Evolutionary conservation across 2,888 invertebrate genomes (phyloP), one percentile per base, ranked within the genome.

Genomic region (Coleophora deauratella): DNA sequence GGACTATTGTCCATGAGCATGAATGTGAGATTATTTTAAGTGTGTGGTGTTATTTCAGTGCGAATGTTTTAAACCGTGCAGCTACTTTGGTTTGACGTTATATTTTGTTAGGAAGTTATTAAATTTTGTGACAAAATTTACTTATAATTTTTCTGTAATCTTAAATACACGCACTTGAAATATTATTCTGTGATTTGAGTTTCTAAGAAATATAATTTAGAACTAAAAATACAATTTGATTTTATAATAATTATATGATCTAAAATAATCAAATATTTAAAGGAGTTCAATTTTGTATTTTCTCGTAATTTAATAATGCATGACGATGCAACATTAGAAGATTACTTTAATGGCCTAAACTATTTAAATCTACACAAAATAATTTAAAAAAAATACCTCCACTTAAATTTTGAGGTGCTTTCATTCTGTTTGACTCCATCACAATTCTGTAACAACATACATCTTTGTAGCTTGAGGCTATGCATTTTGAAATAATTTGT

Each of bases 1-100:
- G 76, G 79, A 82, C 77, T 80, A 71, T 80, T 79, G 82, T 80
- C 81, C 75, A 41, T 41, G 53, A 58, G 76, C 57, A 69, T 74
- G 78, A 70, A 72, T 79, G 80, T 73, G 76, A 78, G 75, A 80
- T 75, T 76, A 78, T 69, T 69, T 76, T 76, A 71, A 71, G 70
- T 62, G 70, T 62, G 63, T 68, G 65, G 63, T 68, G 65, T 59
- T 61, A 60, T 61, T 49, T 51, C 60, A 59, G 66, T 67, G 63
- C 54, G 54, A 57, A 60, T 61, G 62, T 60, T 59, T 59, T 63
- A 60, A 21, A 21, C 21, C 21, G 3, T 21, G 21, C 21, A 21
- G 21, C 21, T 39, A 32, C 32, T 3, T 11, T 11, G 11, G 8
- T 32, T 11, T 32, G 10, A 10, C 32, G 11, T 32, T 32, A 4